Conservation (phyloP, 2,888 invertebrate genomes). For the Agrilus mali region DNA sequence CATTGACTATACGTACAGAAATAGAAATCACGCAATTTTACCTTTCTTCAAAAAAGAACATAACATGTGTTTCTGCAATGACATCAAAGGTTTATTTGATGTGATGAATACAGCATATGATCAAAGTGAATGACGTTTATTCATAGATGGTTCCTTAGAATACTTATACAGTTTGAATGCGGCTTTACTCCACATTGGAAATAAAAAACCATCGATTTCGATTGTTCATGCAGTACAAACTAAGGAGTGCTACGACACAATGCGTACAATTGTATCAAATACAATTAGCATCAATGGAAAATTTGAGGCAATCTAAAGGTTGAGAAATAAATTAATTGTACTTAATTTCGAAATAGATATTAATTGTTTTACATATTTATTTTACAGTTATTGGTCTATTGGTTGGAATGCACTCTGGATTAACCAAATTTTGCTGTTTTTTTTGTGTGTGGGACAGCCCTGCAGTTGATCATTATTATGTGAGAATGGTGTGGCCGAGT, state of each 20-base stretch:
- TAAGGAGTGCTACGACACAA: slow-evolving; percentile 6
- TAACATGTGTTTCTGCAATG: no score
- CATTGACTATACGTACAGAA: no score
- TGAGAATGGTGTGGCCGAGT: no score
- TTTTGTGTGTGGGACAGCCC: slow-evolving; percentile 5
- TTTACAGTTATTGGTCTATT: slow-evolving; percentile 1
- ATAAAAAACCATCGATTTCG: slow-evolving; percentile 9
- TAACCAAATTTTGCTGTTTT: slow-evolving; percentile 7
- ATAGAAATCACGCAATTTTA: no score
- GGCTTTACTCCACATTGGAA: slow-evolving; percentile 7
- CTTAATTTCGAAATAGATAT: slow-evolving; percentile 1
- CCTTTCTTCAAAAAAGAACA: no score
- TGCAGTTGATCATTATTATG: slow-evolving; percentile 5
- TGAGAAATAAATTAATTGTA: slow-evolving; percentile 3
- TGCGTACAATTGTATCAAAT: slow-evolving; percentile 4
- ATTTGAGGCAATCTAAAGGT: slow-evolving; percentile 8
- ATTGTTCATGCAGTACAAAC: slow-evolving; percentile 9
- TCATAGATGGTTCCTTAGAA: slow-evolving; percentile 7
- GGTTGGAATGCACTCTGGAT: slow-evolving; percentile 7
- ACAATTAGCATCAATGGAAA: slow-evolving; percentile 4
- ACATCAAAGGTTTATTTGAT: slow-evolving; percentile 9
- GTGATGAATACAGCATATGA: slow-evolving; percentile 10
- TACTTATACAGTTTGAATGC: slow-evolving; percentile 5
- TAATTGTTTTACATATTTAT: not conserved
- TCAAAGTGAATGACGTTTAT: slow-evolving; percentile 10